These are phyloP conservation scores for Zeus faber DNA, from an alignment of 2,113 vertebrate genomes.

Conservation along the genomic window DNA sequence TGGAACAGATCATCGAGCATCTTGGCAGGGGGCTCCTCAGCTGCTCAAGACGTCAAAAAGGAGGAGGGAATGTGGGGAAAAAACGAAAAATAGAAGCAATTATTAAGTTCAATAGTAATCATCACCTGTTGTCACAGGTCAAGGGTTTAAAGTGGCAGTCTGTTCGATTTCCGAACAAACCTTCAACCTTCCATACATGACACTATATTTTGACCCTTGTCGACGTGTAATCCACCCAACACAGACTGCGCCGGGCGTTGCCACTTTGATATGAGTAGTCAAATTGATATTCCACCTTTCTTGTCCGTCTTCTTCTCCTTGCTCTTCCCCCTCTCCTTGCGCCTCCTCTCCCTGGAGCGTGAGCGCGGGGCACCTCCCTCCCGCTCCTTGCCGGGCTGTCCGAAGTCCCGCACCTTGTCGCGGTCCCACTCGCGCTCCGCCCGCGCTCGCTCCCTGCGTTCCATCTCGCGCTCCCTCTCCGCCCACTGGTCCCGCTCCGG, in stretches of 20 bases:
- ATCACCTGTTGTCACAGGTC: too few species aligned
- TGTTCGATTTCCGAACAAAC: too few species aligned
- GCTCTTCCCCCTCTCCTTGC: conserved; percentile 86
- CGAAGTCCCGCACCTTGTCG: conserved; percentile 85
- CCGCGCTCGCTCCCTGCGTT: conserved; percentile 84
- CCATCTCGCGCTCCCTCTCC: conserved; percentile 80
- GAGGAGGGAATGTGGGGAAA: neutral
- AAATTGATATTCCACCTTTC: too few species aligned
- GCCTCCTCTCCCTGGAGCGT: conserved; percentile 78
- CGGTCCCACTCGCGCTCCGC: conserved; percentile 91
- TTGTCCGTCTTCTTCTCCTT: conserved; percentile 87
- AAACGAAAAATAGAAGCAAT: neutral
- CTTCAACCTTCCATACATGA: too few species aligned
- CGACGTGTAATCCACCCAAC: too few species aligned
- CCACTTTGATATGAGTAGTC: too few species aligned
- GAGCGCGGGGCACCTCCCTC: conserved; percentile 72
- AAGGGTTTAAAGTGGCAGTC: too few species aligned
- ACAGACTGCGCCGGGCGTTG: too few species aligned
- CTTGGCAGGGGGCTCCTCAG: conserved; percentile 87
- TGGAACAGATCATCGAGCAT: conserved; percentile 88
- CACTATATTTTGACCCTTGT: too few species aligned
- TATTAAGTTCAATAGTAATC: too few species aligned
- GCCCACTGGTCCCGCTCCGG: conserved; percentile 72
- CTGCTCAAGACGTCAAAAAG: conserved; percentile 69
- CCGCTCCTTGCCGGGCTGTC: conserved; percentile 55